A percentile compares a stretch with the other conserved stretches of the same genome.
Evolutionary conservation across 2,888 invertebrate genomes (phyloP).

Genomic region (Taphrorychus bicolor): DNA sequence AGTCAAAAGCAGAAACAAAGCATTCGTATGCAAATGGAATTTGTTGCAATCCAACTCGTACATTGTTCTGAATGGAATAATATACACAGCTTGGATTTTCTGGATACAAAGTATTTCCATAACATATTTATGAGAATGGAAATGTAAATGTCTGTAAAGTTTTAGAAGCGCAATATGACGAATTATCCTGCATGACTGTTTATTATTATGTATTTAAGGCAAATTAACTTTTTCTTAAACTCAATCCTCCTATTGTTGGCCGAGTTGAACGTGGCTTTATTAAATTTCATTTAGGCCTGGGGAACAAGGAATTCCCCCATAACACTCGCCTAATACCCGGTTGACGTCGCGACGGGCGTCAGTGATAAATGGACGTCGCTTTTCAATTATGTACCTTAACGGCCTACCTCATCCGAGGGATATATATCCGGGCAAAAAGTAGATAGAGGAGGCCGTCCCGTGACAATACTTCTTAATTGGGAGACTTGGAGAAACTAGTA

Average conservation of each 20-base stretch:
- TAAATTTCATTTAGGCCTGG: constrained; percentile 25
- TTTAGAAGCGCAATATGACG: background rate
- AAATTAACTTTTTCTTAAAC: background rate
- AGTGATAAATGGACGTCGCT: constrained; percentile 43
- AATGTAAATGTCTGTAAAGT: background rate
- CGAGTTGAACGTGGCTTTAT: constrained; percentile 14
- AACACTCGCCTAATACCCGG: constrained; percentile 23
- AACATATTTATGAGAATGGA: background rate
- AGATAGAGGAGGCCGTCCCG: background rate
- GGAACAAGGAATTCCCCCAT: constrained; percentile 14
- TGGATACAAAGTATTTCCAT: constrained; percentile 7
- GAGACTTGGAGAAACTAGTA: background rate
- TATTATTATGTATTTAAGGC: no score
- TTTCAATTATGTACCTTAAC: constrained; percentile 44
- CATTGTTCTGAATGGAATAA: constrained; percentile 1
- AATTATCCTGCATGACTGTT: background rate
- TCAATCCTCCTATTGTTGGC: background rate
- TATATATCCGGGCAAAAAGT: background rate
- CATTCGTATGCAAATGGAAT: constrained; percentile 1
- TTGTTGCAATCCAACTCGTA: background rate
- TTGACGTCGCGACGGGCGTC: constrained; percentile 26
- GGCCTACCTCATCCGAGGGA: constrained; percentile 14
- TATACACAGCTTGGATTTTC: background rate
- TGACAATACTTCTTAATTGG: background rate
- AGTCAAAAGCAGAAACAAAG: background rate